phyloP scores from a whole-genome alignment of 1,140 invertebrate genomes.

The Leptopilina clavipes region DNA sequence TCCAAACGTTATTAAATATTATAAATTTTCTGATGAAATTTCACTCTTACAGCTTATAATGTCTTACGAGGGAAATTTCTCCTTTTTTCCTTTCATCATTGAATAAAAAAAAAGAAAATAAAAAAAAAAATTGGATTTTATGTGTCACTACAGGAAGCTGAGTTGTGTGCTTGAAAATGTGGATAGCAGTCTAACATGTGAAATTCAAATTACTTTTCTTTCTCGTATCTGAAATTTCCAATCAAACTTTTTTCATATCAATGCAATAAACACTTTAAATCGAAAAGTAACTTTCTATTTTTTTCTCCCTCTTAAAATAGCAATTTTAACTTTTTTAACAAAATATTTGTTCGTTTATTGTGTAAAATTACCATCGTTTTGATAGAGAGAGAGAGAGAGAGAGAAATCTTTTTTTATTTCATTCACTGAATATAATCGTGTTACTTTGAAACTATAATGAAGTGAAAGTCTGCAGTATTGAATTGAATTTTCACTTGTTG shows the following conservation, averaged over 20 bases:
- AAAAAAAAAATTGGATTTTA: constrained; percentile 1
- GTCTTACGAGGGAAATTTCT: background rate
- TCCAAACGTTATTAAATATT: too few relatives aligned
- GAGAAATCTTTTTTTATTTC: too few relatives aligned
- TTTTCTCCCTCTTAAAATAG: background rate
- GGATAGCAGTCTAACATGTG: background rate
- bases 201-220: constrained; percentile 9
- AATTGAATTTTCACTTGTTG: background rate
- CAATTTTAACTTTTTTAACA: background rate
- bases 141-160: constrained; percentile 1
- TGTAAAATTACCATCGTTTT: too few relatives aligned
- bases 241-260: constrained; percentile 13
- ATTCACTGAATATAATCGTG: too few relatives aligned
- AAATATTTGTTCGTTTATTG: background rate
- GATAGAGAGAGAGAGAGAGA: too few relatives aligned
- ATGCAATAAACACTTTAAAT: constrained; percentile 5
- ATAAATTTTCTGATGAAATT: too few relatives aligned
- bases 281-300: constrained; percentile 8
- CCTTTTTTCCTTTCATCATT: background rate
- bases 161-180: constrained; percentile 8
- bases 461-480: background rate
- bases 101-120: too few relatives aligned
- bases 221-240: constrained; percentile 12
- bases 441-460: background rate
- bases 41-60: too few relatives aligned